A percentile compares a stretch with the other conserved stretches of the same genome.
Evolutionary conservation across 2,113 vertebrate species (phyloP).

Genomic region (mouse (Mus musculus)): GRCm39 chr10:124736001-124736500

Average conservation of each 20-base stretch:
- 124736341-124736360: conserved; percentile 27
- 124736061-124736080: background rate
- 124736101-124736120: background rate
- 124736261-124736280: background rate
- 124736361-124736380: conserved; percentile 33
- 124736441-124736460: background rate
- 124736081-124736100: background rate
- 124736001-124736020: background rate
- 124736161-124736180: background rate
- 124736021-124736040: background rate
- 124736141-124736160: background rate
- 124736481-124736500: background rate
- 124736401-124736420: background rate
- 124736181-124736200: background rate
- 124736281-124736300: conserved; percentile 26
- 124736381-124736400: background rate
- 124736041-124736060: background rate
- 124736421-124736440: background rate
- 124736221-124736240: background rate
- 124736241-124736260: conserved; percentile 4
- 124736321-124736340: conserved; percentile 11
- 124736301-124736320: conserved; percentile 28
- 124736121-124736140: background rate
- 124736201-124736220: background rate
- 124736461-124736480: background rate